A percentile compares a stretch with the other conserved stretches of the same genome.
These are phyloP conservation scores for Falco biarmicus DNA, from an alignment of 2,797 vertebrate species.

Conservation along the genomic window DNA sequence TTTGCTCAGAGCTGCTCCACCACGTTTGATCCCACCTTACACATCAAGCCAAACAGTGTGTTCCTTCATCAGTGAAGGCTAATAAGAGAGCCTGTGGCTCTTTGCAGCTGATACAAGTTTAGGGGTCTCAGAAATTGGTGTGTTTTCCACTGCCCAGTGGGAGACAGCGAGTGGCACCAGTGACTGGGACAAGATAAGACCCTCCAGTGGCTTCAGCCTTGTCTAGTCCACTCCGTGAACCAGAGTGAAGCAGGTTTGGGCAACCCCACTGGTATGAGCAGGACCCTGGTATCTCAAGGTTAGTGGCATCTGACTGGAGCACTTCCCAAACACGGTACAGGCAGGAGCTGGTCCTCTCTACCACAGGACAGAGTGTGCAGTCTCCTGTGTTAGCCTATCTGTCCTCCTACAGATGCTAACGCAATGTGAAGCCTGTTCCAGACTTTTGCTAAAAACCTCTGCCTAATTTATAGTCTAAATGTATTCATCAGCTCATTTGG, in stretches of 20 bases:
- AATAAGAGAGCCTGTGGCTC: not conserved
- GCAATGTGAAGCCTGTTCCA: not conserved
- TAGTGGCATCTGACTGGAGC: too few relatives aligned
- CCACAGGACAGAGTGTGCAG: not conserved
- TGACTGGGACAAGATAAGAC: not conserved
- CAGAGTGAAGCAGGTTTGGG: not conserved
- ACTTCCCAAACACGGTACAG: rapidly evolving
- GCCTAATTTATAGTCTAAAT: not conserved
- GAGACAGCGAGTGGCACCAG: rapidly evolving
- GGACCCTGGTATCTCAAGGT: not conserved
- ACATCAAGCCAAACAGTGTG: rapidly evolving
- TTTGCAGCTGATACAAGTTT: not conserved
- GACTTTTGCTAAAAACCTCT: not conserved
- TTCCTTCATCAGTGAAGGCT: not conserved
- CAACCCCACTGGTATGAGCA: not conserved
- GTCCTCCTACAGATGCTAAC: not conserved
- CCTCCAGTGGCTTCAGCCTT: not conserved
- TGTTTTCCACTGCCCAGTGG: not conserved
- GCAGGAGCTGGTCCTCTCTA: not conserved
- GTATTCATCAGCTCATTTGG: not conserved
- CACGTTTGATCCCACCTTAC: not conserved
- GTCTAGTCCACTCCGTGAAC: rapidly evolving
- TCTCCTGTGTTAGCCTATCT: not conserved
- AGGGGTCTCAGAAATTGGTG: not conserved
- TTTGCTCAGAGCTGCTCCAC: not conserved